phyloP scores from a whole-genome alignment of 2,888 invertebrate species.

The Amphipoea lucens region DNA sequence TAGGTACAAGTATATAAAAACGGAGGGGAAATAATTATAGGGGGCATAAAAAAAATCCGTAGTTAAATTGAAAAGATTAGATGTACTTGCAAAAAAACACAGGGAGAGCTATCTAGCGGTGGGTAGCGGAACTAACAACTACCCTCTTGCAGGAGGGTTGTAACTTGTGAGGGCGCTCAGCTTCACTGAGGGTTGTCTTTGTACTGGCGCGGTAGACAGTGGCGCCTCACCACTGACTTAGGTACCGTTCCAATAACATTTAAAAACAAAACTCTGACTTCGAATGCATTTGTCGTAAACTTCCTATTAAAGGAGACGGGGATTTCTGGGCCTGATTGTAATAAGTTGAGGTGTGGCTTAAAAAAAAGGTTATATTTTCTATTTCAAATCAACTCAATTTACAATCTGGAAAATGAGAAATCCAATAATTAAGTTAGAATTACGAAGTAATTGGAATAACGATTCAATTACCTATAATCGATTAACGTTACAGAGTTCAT shows the following conservation, averaged over 20 bases:
- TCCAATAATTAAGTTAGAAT: no score
- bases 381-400: no score
- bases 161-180: slow-evolving; percentile 14
- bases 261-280: background rate
- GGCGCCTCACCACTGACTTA: slow-evolving; percentile 25
- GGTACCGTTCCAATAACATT: background rate
- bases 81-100: background rate
- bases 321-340: no score
- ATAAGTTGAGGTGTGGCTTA: no score
- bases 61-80: background rate
- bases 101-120: slow-evolving; percentile 66
- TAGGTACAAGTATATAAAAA: background rate
- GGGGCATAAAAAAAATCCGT: background rate
- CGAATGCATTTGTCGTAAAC: background rate
- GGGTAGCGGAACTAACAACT: slow-evolving; percentile 65
- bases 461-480: no score
- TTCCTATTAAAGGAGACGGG: background rate
- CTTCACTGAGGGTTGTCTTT: background rate
- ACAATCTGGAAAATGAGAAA: no score
- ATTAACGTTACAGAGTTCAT: no score
- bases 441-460: no score
- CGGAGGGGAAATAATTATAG: background rate
- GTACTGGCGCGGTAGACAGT: slow-evolving; percentile 6
- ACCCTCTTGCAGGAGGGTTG: slow-evolving; percentile 64
- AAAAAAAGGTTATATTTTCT: no score